Evolutionary conservation across 2,888 invertebrate species (phyloP), one percentile per base, ranked within the genome.

Genomic region (Hedychridium roseum): DNA sequence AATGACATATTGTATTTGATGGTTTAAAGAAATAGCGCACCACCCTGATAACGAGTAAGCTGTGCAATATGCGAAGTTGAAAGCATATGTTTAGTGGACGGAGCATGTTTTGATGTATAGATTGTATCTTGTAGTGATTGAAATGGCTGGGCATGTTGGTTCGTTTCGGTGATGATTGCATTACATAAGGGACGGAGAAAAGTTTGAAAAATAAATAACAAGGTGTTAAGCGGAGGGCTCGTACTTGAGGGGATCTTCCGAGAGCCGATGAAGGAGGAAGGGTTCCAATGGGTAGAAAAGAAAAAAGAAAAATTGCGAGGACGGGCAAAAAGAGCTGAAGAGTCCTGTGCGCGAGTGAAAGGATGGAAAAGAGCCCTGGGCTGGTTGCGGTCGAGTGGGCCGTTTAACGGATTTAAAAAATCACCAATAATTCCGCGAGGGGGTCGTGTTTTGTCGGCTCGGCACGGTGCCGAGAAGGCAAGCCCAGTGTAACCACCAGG

Each of bases 361-460:
- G 23, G n/a, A n/a, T n/a, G 32, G 26, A 18, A 43, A 35, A 41
- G 47, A 47, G 45, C 43, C 50, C 41, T 36, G 48, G 56, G 41
- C 40, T 50, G 54, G 52, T 57, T 68, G 71, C 64, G 73, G 71
- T 71, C 68, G 68, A 63, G 64, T 57, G 55, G 57, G 57, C 57
- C 57, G 64, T 74, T 73, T 72, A 74, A 74, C 73, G 73, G 73
- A 73, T 73, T 74, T 71, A 72, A 74, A 72, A 74, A 74, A 74
- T 74, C 74, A 71, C 73, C 71, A 72, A 74, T 74, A 73, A 73
- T 67, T 70, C 63, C 54, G 54, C 55, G 66, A 60, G n/a, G n/a
- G n/a, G n/a, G n/a, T n/a, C n/a, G n/a, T n/a, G n/a, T n/a, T n/a
- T n/a, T n/a, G n/a, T 68, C 68, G 66, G 70, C 65, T 67, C 54